phyloP scores from a whole-genome alignment of 2,888 invertebrate species.

The Leucophenga maculata region DNA sequence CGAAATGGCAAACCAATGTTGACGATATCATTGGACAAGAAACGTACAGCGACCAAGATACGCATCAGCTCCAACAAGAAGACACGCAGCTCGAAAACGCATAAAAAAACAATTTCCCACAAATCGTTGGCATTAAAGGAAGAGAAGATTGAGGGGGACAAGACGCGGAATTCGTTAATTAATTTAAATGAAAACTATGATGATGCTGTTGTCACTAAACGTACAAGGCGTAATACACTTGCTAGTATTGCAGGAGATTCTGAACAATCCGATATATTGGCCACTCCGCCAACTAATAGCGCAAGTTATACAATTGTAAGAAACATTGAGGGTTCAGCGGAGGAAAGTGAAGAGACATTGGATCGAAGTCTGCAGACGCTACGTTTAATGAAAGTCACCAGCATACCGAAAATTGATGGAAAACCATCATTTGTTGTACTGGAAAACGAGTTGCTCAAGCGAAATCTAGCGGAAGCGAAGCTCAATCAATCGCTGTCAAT shows the following conservation, averaged over 20 bases:
- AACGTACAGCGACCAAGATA: constrained; percentile 2
- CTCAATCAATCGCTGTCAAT: neutral
- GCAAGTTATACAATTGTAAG: neutral
- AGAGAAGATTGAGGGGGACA: neutral
- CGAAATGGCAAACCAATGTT: neutral
- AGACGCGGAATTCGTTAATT: no score
- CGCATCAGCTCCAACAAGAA: neutral
- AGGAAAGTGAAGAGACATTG: neutral
- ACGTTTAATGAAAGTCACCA: neutral
- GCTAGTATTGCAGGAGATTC: no score
- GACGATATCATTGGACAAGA: neutral
- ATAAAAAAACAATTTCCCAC: neutral
- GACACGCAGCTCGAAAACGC: neutral
- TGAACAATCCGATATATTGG: no score
- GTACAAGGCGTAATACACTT: no score
- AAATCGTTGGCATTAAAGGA: neutral
- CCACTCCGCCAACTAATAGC: neutral
- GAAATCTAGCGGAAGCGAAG: neutral
- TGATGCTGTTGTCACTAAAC: no score
- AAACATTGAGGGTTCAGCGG: no score
- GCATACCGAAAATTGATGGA: neutral
- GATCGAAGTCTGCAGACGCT: neutral
- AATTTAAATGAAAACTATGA: no score
- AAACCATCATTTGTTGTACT: neutral
- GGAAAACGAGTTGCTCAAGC: neutral